phyloP scores from a whole-genome alignment of 2,113 vertebrate genomes.

The Lethenteron camtschaticum region DNA sequence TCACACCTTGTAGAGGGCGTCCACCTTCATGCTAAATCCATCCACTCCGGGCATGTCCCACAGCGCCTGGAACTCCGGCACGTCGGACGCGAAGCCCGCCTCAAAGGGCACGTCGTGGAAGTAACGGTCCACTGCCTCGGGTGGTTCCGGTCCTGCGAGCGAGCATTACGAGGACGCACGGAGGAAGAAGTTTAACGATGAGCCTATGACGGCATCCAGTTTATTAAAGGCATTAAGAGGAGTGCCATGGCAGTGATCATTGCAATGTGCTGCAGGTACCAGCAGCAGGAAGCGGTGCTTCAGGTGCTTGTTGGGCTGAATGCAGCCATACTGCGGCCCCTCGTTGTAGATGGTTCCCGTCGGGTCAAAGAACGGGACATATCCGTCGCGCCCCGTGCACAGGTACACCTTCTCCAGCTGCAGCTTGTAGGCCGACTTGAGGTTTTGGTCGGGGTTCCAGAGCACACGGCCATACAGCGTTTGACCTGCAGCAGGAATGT shows the following conservation, averaged over 20 bases:
- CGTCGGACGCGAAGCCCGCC: conserved; percentile 55
- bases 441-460: conserved; percentile 86
- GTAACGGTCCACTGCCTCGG: conserved; percentile 52
- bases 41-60: conserved; percentile 65
- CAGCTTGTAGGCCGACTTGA: conserved; percentile 65
- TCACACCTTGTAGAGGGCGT: conserved; percentile 76
- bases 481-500: conserved; percentile 35
- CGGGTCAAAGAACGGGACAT: conserved; percentile 89
- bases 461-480: conserved; percentile 67
- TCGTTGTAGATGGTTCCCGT: conserved; percentile 83
- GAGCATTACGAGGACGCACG: neutral
- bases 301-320: conserved; percentile 76
- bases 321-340: conserved; percentile 85
- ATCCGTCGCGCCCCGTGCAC: conserved; percentile 69
- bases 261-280: conserved; percentile 20
- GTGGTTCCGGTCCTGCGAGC: conserved; percentile 59
- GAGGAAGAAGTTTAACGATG: no score
- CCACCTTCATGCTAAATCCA: conserved; percentile 82
- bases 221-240: no score
- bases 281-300: conserved; percentile 81
- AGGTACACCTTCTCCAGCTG: conserved; percentile 93
- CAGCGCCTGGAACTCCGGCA: conserved; percentile 41
- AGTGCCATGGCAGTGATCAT: no score
- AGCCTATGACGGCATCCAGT: no score
- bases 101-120: conserved; percentile 92